phyloP scores from a whole-genome alignment of 2,888 invertebrate genomes.

The Microctonus hyperodae region DNA sequence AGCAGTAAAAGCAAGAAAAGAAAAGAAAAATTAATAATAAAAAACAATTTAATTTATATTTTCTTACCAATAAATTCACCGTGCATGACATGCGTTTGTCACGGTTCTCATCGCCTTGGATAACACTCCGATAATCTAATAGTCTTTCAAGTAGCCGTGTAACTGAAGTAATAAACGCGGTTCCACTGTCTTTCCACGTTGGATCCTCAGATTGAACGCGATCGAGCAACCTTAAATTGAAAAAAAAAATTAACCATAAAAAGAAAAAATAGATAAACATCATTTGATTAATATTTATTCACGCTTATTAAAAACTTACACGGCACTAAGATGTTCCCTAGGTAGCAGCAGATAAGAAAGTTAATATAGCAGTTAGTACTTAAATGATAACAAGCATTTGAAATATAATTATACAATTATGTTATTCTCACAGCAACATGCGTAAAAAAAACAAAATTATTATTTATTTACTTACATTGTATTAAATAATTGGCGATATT shows the following conservation, averaged over 20 bases:
- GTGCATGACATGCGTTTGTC: slow-evolving; percentile 97
- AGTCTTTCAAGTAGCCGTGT: slow-evolving; percentile 87
- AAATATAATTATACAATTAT: slow-evolving; percentile 17
- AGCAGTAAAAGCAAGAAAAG: background rate
- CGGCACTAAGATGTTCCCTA: slow-evolving; percentile 92
- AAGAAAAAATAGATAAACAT: background rate
- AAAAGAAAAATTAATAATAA: background rate
- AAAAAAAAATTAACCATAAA: slow-evolving; percentile 13
- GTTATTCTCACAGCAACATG: slow-evolving; percentile 16
- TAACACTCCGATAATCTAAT: slow-evolving; percentile 92
- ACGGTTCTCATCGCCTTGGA: slow-evolving; percentile 93
- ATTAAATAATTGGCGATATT: slow-evolving; percentile 91
- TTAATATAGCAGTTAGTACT: slow-evolving; percentile 21
- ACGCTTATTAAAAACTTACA: slow-evolving; percentile 75
- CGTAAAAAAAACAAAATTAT: slow-evolving; percentile 3
- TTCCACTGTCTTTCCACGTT: slow-evolving; percentile 90
- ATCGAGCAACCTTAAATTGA: slow-evolving; percentile 78
- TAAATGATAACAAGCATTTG: slow-evolving; percentile 18
- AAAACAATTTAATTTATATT: background rate
- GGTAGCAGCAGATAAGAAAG: slow-evolving; percentile 52
- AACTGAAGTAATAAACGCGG: slow-evolving; percentile 91
- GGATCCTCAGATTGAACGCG: slow-evolving; percentile 85
- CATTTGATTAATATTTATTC: background rate
- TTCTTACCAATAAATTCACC: slow-evolving; percentile 84
- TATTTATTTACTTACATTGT: slow-evolving; percentile 81